Base-by-base conservation (phyloP, 2,113 vertebrate genomes). In the Eulemur rufifrons region DNA sequence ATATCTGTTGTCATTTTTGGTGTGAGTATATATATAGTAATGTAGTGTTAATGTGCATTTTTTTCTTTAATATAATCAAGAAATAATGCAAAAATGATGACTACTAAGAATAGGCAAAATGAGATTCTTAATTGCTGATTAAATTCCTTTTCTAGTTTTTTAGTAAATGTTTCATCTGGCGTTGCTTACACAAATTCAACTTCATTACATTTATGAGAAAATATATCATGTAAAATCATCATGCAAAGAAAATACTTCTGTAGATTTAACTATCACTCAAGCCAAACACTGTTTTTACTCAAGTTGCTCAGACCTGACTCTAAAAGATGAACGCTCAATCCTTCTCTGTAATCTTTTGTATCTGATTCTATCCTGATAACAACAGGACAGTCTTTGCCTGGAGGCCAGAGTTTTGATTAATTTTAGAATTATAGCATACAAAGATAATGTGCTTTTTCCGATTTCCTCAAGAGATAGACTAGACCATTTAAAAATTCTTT, bases 51-150 rank as follows among this genome's bases (percentile, higher is more conserved):
- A 98, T 98, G 98, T 95, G 78, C 82, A 97, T 97, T 98, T 97
- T 90, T 98, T 97, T 96, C 81, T 98, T 98, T 98, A 98, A 97
- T 97, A 97, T 97, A 97, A 97, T 98, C 95, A 97, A 87, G 95
- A 97, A 98, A 97, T 98, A 97, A 98, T 98, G 98, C 95, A 98
- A 98, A 97, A 98, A 98, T 98, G 98, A 98, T 99, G 98, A 97
- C 98, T 98, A 94, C 94, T 96, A 68, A 98, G 96, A 98, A 98
- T 89, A 97, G 93, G 76, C 89, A 97, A 96, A 97, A 97, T 97
- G 83, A 98, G 95, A 96, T 96, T 98, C 90, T 98, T 98, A 98
- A 98, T 98, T 98, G 97, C 97, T 97, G 97, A 98, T 97, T 98
- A 98, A 94, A 97, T 98, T 98, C 69, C 94, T 97, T 98, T 97